These are phyloP conservation scores for Timema cristinae DNA, from an alignment of 2,888 invertebrate genomes.

Conservation along the genomic window DNA sequence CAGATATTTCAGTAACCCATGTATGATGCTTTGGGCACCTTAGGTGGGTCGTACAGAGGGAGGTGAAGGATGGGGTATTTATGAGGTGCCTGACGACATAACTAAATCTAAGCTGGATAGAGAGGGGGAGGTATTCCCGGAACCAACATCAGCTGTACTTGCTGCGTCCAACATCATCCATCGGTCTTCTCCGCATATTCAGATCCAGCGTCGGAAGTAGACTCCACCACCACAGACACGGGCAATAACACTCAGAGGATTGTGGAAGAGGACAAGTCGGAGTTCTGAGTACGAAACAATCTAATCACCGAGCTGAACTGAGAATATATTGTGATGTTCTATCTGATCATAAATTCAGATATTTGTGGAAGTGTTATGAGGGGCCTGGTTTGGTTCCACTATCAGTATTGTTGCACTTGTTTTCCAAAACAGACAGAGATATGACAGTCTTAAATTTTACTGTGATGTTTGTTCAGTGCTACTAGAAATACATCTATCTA, in stretches of 20 bases:
- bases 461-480: no score
- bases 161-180: slow-evolving; percentile 79
- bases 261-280: slow-evolving; percentile 80
- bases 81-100: slow-evolving; percentile 75
- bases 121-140: slow-evolving; percentile 37
- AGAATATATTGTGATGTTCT: slow-evolving; percentile 11
- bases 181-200: slow-evolving; percentile 67
- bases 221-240: slow-evolving; percentile 77
- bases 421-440: background rate
- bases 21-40: slow-evolving; percentile 73
- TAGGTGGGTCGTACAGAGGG: slow-evolving; percentile 24
- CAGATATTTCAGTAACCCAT: slow-evolving; percentile 95
- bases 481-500: no score
- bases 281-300: slow-evolving; percentile 39
- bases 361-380: slow-evolving; percentile 14
- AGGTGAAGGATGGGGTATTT: slow-evolving; percentile 53
- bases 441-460: no score
- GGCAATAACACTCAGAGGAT: slow-evolving; percentile 89
- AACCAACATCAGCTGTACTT: slow-evolving; percentile 67
- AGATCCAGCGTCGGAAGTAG: slow-evolving; percentile 69
- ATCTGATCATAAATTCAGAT: background rate
- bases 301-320: background rate
- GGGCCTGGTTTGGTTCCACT: background rate
- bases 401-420: slow-evolving; percentile 2
- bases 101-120: slow-evolving; percentile 56